Percentiles rank a stretch among this genome's conserved stretches.
Evolutionary conservation across 2,888 invertebrate species (phyloP).

Genomic region (Epirrita christyi): DNA sequence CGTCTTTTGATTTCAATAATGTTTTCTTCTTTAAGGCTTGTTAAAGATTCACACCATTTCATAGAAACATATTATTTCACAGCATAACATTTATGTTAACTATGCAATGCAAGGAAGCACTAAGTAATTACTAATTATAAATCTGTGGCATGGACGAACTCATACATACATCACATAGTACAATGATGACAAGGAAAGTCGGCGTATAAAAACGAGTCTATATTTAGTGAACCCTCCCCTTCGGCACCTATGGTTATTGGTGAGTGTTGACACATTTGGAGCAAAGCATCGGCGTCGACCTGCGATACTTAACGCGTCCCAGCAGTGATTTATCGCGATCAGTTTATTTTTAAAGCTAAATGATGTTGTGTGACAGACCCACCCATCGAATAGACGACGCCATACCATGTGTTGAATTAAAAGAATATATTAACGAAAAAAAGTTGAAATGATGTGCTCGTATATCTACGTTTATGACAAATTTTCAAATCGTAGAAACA

Average conservation of each 20-base stretch:
- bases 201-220: conserved; percentile 50
- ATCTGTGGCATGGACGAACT: too few relatives aligned
- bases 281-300: conserved; percentile 53
- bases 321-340: conserved; percentile 67
- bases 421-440: conserved; percentile 3
- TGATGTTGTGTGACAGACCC: conserved; percentile 47
- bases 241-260: conserved; percentile 57
- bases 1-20: too few relatives aligned
- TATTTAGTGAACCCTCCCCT: conserved; percentile 58
- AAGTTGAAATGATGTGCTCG: not conserved
- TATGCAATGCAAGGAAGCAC: too few relatives aligned
- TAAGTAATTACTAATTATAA: too few relatives aligned
- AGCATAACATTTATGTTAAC: too few relatives aligned
- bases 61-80: too few relatives aligned
- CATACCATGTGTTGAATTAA: conserved; percentile 29
- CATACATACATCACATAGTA: not conserved
- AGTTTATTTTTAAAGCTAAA: conserved; percentile 36
- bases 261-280: conserved; percentile 72
- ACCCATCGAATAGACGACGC: conserved; percentile 31
- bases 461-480: not conserved
- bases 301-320: conserved; percentile 65
- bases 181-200: conserved; percentile 23
- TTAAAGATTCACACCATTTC: too few relatives aligned
- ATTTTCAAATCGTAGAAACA: too few relatives aligned
- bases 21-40: too few relatives aligned